Evolutionary conservation across 2,888 invertebrate genomes (phyloP).

Genomic region (Epiblema foenella): DNA sequence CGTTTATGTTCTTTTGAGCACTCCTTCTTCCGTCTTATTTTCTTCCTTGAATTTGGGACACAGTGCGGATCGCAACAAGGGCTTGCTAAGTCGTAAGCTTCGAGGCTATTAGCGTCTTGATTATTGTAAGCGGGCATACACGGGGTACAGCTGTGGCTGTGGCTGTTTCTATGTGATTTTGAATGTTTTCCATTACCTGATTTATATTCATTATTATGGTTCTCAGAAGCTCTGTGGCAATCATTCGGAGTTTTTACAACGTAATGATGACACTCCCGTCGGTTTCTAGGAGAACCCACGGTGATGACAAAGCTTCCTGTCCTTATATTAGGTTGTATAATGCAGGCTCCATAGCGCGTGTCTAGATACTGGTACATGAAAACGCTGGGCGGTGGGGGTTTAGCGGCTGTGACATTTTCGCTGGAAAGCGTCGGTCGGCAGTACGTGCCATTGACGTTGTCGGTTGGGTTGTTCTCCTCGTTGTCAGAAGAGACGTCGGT

Average conservation of each 20-base stretch:
- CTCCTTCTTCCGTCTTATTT: constrained; percentile 83
- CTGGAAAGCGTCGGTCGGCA: constrained; percentile 92
- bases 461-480: constrained; percentile 75
- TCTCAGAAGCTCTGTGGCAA: constrained; percentile 70
- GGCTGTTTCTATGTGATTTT: constrained; percentile 69
- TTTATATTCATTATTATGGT: constrained; percentile 56
- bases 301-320: constrained; percentile 90
- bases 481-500: constrained; percentile 74
- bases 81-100: constrained; percentile 94
- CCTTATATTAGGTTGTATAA: constrained; percentile 87
- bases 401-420: constrained; percentile 88
- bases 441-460: constrained; percentile 85
- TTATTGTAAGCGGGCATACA: constrained; percentile 87
- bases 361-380: constrained; percentile 89
- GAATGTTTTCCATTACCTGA: constrained; percentile 66
- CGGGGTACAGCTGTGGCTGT: constrained; percentile 88
- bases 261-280: constrained; percentile 88
- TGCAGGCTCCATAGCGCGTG: constrained; percentile 88
- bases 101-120: constrained; percentile 91
- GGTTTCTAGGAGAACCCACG: constrained; percentile 87
- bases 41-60: constrained; percentile 87
- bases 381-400: constrained; percentile 76
- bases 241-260: constrained; percentile 82
- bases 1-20: constrained; percentile 86
- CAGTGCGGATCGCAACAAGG: constrained; percentile 95